Conservation (phyloP, 2,888 invertebrate genomes). For the Anagyrus pseudococci region DNA sequence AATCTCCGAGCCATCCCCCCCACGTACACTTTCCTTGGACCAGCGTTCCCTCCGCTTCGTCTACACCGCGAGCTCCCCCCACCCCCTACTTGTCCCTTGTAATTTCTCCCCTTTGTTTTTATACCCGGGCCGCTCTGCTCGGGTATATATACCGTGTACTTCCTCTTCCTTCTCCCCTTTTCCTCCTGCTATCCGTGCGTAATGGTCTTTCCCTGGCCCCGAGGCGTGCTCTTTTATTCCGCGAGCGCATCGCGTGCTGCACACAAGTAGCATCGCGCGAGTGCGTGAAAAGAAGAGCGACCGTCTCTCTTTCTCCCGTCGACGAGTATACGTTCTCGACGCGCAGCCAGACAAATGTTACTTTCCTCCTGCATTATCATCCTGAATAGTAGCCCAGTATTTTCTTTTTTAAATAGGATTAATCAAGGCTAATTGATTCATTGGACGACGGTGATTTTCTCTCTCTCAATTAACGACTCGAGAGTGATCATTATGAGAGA, state of each 20-base stretch:
- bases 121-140: neutral
- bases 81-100: constrained; percentile 4
- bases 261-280: neutral
- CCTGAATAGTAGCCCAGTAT: no score
- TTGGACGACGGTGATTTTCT: no score
- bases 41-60: neutral
- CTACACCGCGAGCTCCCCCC: neutral
- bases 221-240: neutral
- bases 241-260: neutral
- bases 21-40: no score
- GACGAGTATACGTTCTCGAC: no score
- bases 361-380: no score
- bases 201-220: neutral
- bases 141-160: constrained; percentile 4
- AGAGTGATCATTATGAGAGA: no score
- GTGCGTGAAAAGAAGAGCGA: neutral
- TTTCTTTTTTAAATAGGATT: no score
- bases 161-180: constrained; percentile 5
- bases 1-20: constrained; percentile 10
- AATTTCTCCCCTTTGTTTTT: constrained; percentile 15
- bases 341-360: no score
- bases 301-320: neutral
- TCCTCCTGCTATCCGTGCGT: neutral
- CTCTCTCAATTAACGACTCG: no score
- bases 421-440: no score